phyloP scores from a whole-genome alignment of 2,888 invertebrate genomes.

The Luffia ferchaultella region DNA sequence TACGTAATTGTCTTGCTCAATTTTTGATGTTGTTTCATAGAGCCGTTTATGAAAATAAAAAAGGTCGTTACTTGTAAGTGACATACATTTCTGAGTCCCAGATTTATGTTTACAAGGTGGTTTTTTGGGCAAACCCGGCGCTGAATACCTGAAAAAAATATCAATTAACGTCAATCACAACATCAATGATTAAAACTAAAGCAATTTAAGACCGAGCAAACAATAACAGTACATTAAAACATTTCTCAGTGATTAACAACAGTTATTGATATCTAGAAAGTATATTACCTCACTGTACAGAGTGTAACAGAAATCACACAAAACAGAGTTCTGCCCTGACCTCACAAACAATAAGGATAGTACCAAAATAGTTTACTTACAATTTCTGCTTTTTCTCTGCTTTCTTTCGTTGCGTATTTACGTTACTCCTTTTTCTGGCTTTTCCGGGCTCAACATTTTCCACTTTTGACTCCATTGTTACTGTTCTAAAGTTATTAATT shows the following conservation, averaged over 20 bases:
- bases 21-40: background rate
- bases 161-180: background rate
- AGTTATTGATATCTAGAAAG: background rate
- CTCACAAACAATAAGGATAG: background rate
- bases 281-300: background rate
- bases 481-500: background rate
- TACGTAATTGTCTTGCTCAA: background rate
- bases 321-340: background rate
- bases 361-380: background rate
- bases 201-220: background rate
- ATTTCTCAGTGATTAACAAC: background rate
- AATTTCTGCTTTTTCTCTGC: background rate
- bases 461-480: background rate
- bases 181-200: background rate
- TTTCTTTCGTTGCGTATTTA: background rate
- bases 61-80: background rate
- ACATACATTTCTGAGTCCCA: background rate
- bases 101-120: background rate
- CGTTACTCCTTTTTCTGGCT: background rate
- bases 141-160: background rate
- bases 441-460: background rate
- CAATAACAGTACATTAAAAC: background rate
- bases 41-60: background rate
- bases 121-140: background rate
- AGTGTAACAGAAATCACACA: background rate